Evolutionary conservation across 2,113 vertebrate species (phyloP), one percentile per base, ranked within the genome.

Genomic region (Copsychus sechellarum): DNA sequence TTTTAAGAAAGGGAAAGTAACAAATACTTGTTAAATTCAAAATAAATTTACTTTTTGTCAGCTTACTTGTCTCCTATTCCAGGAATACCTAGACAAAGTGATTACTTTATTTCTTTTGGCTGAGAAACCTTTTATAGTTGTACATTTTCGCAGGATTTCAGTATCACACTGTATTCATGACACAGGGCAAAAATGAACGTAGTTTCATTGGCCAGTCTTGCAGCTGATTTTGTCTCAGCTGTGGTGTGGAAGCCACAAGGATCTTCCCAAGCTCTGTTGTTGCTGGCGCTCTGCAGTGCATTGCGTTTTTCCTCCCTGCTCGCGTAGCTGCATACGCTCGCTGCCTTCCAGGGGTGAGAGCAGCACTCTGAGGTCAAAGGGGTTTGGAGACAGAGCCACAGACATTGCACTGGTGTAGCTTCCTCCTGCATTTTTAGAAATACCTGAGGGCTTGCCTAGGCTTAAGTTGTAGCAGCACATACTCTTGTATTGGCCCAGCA

Each of bases 261-360:
- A 22, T 73, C 20, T 50, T 54, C 47, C 23, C 23, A 13, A 71
- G 13, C 43, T 58, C 28, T 38, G 42, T 16, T 64, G 43, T 14
- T 72, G 40, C 54, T 38, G 67, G 20, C 0, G 0, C 56, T 79
- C 57, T 38, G 60, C 31, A 6, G n/a, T 38, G 60, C 73, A 29
- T 24, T 0, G 1, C 2, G 0, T 78, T 71, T 78, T 74, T 25
- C 38, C 20, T 70, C 25, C 16, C 40, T 22, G 16, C 29, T 21
- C 40, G 21, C 9, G 11, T 28, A 1, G 50, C 42, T 51, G 56
- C 40, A 4, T 33, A 0, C 26, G 29, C 34, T 67, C 0, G 0
- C 28, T 89, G 65, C 73, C 24, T 62, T 48, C 5, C 6, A 12
- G 57, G 60, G 69, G 25, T 5, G 36, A 47, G 76, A 38, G 47